Evolutionary conservation across 1,140 invertebrate genomes (phyloP), one percentile per base, ranked within the genome.

Genomic region (Aphelinus atriplicis): DNA sequence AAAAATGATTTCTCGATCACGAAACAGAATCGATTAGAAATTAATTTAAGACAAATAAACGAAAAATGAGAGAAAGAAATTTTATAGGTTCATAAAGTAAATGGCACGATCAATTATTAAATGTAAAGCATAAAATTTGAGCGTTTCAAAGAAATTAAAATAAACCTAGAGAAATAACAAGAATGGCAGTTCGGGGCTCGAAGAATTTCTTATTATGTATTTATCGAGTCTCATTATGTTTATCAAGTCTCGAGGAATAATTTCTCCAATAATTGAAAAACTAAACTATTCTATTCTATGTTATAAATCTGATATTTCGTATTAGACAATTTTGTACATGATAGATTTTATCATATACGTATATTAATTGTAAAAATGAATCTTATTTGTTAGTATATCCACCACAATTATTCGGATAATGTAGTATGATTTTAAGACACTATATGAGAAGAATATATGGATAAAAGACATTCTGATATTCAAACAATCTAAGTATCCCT

Each of bases 81-180:
- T 2, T 3, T 46, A 42, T 4, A 43, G 48, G 68, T 10, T 42
- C 47, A 63, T 77, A 53, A 76, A 60, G 43, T 76, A 71, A 73
- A 66, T 78, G 79, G 75, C 73, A 77, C 81, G 84, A 86, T 87
- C 84, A 86, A 85, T 86, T 86, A 87, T 81, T 87, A 86, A 84
- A 51, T 83, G 81, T 86, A 83, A 81, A 64, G 43, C 50, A 56
- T 60, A 72, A 45, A 72, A 51, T 60, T 65, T 67, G 63, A 5
- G n/a, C 72, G 60, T 68, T 68, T 55, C 51, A 63, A 64, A 60
- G 47, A 65, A 7, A 9, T 48, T 48, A 26, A 51, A 57, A 57
- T 61, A 50, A 5, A 61, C 45, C 61, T 60, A 10, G 26, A 10
- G 26, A 26, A 26, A 26, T 26, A 26, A 26, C 26, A 26, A 26